Evolutionary conservation across 2,113 vertebrate genomes (phyloP).

Genomic region (Rynchops niger): DNA sequence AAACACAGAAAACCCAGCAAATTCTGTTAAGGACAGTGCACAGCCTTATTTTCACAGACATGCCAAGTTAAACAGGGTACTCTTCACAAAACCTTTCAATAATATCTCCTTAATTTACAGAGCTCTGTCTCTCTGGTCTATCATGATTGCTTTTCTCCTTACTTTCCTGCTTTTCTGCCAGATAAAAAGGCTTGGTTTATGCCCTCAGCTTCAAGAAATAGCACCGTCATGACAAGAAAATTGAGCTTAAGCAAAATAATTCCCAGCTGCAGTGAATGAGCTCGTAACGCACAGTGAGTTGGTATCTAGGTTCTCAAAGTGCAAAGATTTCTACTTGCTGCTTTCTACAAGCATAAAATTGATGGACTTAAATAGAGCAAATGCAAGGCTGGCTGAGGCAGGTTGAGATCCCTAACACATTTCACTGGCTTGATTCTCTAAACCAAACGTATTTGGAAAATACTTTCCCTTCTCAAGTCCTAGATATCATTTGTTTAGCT

Average conservation of each 20-base stretch:
- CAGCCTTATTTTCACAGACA: background rate
- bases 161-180: background rate
- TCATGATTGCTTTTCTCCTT: background rate
- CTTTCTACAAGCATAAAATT: background rate
- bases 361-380: background rate
- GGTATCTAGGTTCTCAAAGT: background rate
- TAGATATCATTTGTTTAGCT: background rate
- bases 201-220: background rate
- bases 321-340: background rate
- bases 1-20: background rate
- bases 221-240: background rate
- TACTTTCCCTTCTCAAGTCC: background rate
- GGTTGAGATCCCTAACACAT: background rate
- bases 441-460: background rate
- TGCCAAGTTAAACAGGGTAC: background rate
- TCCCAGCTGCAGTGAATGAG: background rate
- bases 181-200: background rate
- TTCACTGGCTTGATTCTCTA: background rate
- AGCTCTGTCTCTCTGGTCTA: background rate
- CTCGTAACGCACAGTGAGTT: background rate
- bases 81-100: background rate
- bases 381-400: background rate
- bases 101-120: background rate
- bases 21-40: background rate
- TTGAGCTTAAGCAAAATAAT: background rate